Percentiles rank a stretch among this genome's conserved stretches.
Conservation (phyloP, 2,888 invertebrate genomes). For the Drosophila kuntzei region DNA sequence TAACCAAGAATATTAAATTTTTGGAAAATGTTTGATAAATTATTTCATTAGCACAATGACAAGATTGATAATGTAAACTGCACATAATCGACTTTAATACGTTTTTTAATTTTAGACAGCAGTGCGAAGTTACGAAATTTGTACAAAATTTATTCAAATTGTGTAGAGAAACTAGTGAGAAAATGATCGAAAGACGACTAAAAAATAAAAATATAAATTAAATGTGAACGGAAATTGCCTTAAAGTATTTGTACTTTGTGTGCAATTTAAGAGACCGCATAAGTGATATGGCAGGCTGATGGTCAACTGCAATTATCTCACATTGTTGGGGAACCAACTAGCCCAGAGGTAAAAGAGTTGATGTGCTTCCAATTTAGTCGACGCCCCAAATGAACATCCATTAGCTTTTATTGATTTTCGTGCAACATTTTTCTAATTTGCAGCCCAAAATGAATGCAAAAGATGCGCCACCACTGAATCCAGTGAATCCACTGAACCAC, state of each 20-base stretch:
- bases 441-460: slow-evolving; percentile 56
- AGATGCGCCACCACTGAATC: slow-evolving; percentile 13
- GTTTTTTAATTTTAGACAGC: neutral
- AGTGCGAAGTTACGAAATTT: neutral
- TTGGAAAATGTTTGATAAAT: neutral
- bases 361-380: slow-evolving; percentile 50
- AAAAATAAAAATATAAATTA: slow-evolving; percentile 2
- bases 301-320: slow-evolving; percentile 50
- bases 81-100: neutral
- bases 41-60: neutral
- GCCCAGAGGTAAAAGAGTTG: slow-evolving; percentile 30
- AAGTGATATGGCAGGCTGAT: slow-evolving; percentile 3
- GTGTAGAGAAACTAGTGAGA: neutral
- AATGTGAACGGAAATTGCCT: slow-evolving; percentile 18
- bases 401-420: slow-evolving; percentile 77
- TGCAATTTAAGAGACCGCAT: slow-evolving; percentile 11
- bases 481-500: slow-evolving; percentile 4
- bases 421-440: slow-evolving; percentile 78
- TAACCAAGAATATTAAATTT: neutral
- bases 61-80: neutral
- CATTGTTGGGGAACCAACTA: slow-evolving; percentile 45
- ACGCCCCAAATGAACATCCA: slow-evolving; percentile 57
- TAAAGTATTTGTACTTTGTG: slow-evolving; percentile 5
- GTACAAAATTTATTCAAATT: slow-evolving; percentile 12
- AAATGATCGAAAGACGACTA: slow-evolving; percentile 1